Percentiles rank a stretch among this genome's conserved stretches.
Evolutionary conservation across 1,140 invertebrate species (phyloP).

Genomic region (Monochamus saltuarius): DNA sequence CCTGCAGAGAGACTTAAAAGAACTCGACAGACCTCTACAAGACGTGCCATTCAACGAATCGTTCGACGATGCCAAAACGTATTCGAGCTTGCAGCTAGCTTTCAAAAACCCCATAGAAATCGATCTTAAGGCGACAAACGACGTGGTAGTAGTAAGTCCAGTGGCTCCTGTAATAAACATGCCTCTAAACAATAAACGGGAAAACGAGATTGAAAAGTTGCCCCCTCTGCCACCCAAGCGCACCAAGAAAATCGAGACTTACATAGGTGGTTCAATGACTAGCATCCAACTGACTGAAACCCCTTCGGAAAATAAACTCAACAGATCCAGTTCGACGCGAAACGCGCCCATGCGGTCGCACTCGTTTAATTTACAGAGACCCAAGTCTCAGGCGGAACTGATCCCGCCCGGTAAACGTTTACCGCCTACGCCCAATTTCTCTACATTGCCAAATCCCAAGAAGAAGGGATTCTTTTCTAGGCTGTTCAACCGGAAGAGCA

Average conservation of each 20-base stretch:
- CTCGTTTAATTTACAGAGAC: conserved; percentile 44
- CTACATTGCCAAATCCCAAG: conserved; percentile 56
- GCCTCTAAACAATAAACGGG: conserved; percentile 49
- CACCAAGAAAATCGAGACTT: conserved; percentile 62
- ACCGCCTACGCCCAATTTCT: conserved; percentile 51
- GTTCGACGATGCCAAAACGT: conserved; percentile 74
- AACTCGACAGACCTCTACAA: conserved; percentile 29
- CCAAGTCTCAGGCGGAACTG: conserved; percentile 52
- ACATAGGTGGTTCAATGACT: conserved; percentile 30
- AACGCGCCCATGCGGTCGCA: conserved; percentile 27
- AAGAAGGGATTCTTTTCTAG: conserved; percentile 69
- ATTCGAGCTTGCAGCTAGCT: conserved; percentile 79
- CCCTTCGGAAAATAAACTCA: neutral
- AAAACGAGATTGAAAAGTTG: conserved; percentile 61
- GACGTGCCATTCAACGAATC: conserved; percentile 60
- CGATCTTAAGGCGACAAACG: conserved; percentile 15
- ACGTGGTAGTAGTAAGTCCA: conserved; percentile 50
- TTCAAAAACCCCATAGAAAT: conserved; percentile 79
- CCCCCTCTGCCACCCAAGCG: conserved; percentile 79
- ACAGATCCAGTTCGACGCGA: conserved; percentile 20
- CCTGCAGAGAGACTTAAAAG: conserved; percentile 27
- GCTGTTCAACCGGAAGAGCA: conserved; percentile 54
- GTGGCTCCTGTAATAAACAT: conserved; percentile 20
- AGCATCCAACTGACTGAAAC: conserved; percentile 28
- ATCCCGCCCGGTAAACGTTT: conserved; percentile 53